phyloP scores from a whole-genome alignment of 2,797 vertebrate species.

The Fundulus diaphanus region DNA sequence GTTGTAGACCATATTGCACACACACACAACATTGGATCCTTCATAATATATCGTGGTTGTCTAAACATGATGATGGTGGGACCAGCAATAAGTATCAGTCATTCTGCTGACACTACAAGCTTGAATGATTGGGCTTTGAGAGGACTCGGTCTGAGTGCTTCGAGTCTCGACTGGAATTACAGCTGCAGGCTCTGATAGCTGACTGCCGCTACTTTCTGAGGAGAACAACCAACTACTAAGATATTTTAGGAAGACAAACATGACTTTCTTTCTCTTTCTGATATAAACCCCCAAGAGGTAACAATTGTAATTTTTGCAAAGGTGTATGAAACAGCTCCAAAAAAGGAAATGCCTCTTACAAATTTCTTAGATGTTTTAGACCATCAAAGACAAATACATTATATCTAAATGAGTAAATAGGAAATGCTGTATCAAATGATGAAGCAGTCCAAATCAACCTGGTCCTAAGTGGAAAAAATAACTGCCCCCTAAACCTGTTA shows the following conservation, averaged over 20 bases:
- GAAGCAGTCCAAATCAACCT: too few species aligned
- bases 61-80: conserved; percentile 74
- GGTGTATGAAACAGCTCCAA: conserved; percentile 2
- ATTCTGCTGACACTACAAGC: conserved; percentile 53
- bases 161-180: conserved; percentile 36
- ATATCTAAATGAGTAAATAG: too few species aligned
- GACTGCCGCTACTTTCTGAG: conserved; percentile 15
- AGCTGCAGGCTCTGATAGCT: conserved; percentile 38
- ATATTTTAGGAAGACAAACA: conserved; percentile 20
- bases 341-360: background rate
- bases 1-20: conserved; percentile 52
- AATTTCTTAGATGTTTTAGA: background rate
- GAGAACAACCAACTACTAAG: conserved; percentile 26
- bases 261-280: background rate
- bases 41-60: conserved; percentile 72
- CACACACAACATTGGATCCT: conserved; percentile 62
- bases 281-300: background rate
- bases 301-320: background rate
- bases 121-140: conserved; percentile 62
- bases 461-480: too few species aligned
- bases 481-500: too few species aligned
- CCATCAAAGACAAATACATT: too few species aligned
- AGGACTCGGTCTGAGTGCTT: conserved; percentile 42
- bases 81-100: conserved; percentile 72
- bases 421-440: too few species aligned